Evolutionary conservation across 2,113 vertebrate species (phyloP).

Genomic region (Clupea harengus): DNA sequence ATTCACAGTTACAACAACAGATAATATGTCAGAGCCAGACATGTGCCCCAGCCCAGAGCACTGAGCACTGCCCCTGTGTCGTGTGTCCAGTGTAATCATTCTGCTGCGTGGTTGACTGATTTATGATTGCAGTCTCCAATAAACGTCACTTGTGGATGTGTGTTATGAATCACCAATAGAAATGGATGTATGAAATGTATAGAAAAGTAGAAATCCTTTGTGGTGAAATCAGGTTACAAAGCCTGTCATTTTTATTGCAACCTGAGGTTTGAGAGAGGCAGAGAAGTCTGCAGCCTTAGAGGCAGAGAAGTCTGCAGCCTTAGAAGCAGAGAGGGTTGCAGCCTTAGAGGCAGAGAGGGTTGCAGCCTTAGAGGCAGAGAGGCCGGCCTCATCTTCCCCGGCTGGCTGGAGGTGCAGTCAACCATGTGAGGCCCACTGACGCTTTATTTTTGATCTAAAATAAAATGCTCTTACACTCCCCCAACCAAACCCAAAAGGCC

Average conservation of each 20-base stretch:
- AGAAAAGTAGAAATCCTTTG: neutral
- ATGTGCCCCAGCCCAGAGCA: no score
- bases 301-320: no score
- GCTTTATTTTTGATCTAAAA: neutral
- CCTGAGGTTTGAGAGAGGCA: no score
- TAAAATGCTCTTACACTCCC: neutral
- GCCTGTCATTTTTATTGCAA: no score
- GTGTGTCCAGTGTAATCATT: conserved; percentile 10
- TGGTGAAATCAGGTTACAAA: neutral
- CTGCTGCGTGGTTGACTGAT: conserved; percentile 5
- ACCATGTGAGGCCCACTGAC: neutral
- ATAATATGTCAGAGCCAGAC: neutral
- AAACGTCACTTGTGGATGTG: neutral
- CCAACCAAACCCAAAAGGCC: neutral
- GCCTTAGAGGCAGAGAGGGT: no score
- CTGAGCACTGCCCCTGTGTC: neutral
- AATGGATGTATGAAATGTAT: neutral
- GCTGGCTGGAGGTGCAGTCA: neutral
- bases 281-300: no score
- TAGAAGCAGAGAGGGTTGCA: no score
- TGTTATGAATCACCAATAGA: neutral
- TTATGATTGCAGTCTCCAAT: neutral
- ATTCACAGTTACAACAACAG: neutral
- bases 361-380: no score
- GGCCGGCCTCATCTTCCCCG: no score